Conservation (phyloP, 1,140 invertebrate genomes). For the Cyclargus thomasi region DNA sequence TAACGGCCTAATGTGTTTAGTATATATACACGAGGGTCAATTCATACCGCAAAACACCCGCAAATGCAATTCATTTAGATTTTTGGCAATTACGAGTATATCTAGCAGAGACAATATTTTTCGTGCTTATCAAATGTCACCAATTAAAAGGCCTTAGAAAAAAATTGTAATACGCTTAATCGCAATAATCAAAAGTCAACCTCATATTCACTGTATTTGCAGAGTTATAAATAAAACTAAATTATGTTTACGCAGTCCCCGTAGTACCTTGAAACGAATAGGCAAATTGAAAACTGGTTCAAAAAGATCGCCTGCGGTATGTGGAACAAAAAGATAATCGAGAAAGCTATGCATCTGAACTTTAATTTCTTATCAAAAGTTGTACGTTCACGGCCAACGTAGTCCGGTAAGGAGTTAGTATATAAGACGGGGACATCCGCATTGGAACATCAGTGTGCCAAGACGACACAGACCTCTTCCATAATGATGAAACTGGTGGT, state of each 20-base stretch:
- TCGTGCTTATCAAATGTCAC: too few relatives aligned
- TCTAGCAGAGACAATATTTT: too few relatives aligned
- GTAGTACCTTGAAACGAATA: not conserved
- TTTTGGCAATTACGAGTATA: too few relatives aligned
- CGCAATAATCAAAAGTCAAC: too few relatives aligned
- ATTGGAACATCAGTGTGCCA: slow-evolving; percentile 45
- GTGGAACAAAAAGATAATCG: not conserved
- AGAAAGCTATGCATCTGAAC: slow-evolving; percentile 24
- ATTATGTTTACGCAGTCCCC: not conserved
- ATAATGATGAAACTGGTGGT: slow-evolving; percentile 75
- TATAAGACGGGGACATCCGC: slow-evolving; percentile 36
- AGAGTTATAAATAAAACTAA: too few relatives aligned
- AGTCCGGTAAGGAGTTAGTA: slow-evolving; percentile 44
- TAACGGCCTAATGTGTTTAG: too few relatives aligned
- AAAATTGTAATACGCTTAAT: too few relatives aligned
- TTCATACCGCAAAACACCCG: too few relatives aligned
- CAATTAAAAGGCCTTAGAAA: too few relatives aligned
- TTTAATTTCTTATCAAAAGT: slow-evolving; percentile 39
- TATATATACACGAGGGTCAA: too few relatives aligned
- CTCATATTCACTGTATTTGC: too few relatives aligned
- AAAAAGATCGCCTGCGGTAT: not conserved
- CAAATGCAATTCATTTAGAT: too few relatives aligned
- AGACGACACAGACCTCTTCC: slow-evolving; percentile 64
- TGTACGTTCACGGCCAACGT: slow-evolving; percentile 47
- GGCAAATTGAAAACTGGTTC: not conserved